These are phyloP conservation scores for Gambusia yucatana DNA, from an alignment of 2,797 vertebrate species.

Conservation along the genomic window DNA sequence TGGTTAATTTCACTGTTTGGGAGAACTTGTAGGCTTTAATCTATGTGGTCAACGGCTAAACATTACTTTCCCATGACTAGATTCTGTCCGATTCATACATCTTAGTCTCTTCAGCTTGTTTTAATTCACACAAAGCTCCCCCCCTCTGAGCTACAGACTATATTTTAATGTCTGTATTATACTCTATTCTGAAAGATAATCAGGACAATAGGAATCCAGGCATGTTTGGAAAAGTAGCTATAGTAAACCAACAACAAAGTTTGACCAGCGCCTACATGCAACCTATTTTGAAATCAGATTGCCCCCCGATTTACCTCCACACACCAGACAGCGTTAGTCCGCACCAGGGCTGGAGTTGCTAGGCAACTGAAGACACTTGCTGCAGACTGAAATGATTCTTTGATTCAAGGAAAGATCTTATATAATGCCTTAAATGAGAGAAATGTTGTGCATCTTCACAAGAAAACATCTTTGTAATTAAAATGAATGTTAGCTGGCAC, in stretches of 20 bases:
- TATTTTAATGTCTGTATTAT: constrained; percentile 26
- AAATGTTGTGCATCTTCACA: constrained; percentile 62
- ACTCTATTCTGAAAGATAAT: constrained; percentile 37
- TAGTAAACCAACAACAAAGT: constrained; percentile 75
- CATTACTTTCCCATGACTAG: constrained; percentile 49
- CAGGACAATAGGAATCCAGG: constrained; percentile 29
- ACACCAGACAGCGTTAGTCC: constrained; percentile 82
- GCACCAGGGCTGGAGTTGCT: constrained; percentile 83
- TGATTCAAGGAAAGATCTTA: constrained; percentile 83
- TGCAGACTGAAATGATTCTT: constrained; percentile 85
- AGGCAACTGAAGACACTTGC: constrained; percentile 88
- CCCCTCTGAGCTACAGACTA: constrained; percentile 18
- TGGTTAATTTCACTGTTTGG: constrained; percentile 65
- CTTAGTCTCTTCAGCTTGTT: constrained; percentile 48
- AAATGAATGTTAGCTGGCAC: constrained; percentile 39
- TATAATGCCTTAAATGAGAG: constrained; percentile 69
- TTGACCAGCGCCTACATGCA: constrained; percentile 81
- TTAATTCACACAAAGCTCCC: constrained; percentile 42
- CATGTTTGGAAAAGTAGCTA: constrained; percentile 45
- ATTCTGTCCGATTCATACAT: constrained; percentile 38
- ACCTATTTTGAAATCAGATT: constrained; percentile 85
- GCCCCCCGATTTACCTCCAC: constrained; percentile 86
- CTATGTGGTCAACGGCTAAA: constrained; percentile 54
- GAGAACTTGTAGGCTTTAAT: constrained; percentile 58
- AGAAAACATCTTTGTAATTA: constrained; percentile 58